Evolutionary conservation across 1,140 invertebrate species (phyloP).

Genomic region (Rhyacophila brunnea): DNA sequence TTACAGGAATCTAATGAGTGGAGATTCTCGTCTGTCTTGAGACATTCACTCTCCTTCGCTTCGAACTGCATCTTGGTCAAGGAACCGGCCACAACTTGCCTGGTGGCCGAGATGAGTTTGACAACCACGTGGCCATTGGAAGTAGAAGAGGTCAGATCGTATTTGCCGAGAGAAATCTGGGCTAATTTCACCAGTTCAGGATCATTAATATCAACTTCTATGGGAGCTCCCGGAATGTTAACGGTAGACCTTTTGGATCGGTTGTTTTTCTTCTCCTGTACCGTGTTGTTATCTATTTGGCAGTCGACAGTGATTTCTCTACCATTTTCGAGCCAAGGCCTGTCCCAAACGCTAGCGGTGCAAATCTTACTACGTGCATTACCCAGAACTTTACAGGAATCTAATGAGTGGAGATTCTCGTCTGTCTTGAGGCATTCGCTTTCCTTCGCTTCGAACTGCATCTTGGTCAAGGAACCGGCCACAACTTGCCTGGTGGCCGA

Average conservation of each 20-base stretch:
- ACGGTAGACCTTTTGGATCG: too few species aligned
- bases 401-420: slow-evolving; percentile 40
- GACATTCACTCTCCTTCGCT: slow-evolving; percentile 45
- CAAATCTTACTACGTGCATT: slow-evolving; percentile 51
- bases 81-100: slow-evolving; percentile 46
- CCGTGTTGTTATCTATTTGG: slow-evolving; percentile 24
- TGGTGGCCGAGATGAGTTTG: slow-evolving; percentile 46
- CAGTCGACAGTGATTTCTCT: slow-evolving; percentile 53
- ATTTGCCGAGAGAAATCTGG: slow-evolving; percentile 44
- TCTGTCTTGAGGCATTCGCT: slow-evolving; percentile 48
- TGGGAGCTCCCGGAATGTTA: not conserved
- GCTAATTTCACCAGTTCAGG: slow-evolving; percentile 39
- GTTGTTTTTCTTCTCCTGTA: not conserved
- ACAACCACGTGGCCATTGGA: slow-evolving; percentile 47
- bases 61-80: slow-evolving; percentile 50
- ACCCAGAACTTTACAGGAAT: slow-evolving; percentile 37
- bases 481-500: slow-evolving; percentile 37
- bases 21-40: slow-evolving; percentile 11
- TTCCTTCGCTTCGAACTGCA: slow-evolving; percentile 46
- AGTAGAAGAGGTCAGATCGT: slow-evolving; percentile 48
- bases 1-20: slow-evolving; percentile 43
- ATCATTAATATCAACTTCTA: slow-evolving; percentile 1
- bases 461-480: slow-evolving; percentile 33
- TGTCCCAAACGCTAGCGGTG: slow-evolving; percentile 57
- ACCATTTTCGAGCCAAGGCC: slow-evolving; percentile 59